These are phyloP conservation scores for Brienomyrus brachyistius DNA, from an alignment of 2,113 vertebrate genomes.

Conservation along the genomic window DNA sequence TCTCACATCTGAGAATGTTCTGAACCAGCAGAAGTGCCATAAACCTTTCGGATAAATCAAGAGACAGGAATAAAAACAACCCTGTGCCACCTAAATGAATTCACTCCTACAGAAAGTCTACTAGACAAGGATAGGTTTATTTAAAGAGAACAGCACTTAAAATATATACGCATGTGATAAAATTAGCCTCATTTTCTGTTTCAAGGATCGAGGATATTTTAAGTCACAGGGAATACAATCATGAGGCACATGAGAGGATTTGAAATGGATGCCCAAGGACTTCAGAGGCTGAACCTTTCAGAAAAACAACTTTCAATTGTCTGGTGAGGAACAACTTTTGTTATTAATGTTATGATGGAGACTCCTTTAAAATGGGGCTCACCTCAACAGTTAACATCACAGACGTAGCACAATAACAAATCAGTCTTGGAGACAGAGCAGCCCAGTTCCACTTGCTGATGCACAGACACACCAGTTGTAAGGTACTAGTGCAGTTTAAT, in stretches of 20 bases:
- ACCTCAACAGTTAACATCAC: not conserved
- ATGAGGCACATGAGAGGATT: not conserved
- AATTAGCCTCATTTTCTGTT: not conserved
- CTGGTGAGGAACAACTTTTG: not conserved
- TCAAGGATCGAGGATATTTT: not conserved
- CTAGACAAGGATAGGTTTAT: not conserved
- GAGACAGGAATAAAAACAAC: not conserved
- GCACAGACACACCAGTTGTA: not conserved
- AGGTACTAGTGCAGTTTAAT: not conserved
- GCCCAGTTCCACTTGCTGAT: not conserved
- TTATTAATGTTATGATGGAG: not conserved
- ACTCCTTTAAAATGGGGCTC: not conserved
- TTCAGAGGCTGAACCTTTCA: not conserved
- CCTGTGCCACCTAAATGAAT: not conserved
- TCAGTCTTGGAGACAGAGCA: not conserved
- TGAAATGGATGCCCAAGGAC: not conserved
- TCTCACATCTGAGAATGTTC: not conserved
- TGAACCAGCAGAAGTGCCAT: not conserved
- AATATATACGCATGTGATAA: not conserved
- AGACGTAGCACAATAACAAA: not conserved
- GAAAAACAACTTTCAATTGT: not conserved
- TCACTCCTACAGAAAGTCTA: not conserved
- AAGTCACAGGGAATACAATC: not conserved
- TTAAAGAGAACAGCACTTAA: not conserved
- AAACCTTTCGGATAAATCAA: not conserved